phyloP scores from a whole-genome alignment of 2,888 invertebrate genomes.

The Choristoneura rosaceana region DNA sequence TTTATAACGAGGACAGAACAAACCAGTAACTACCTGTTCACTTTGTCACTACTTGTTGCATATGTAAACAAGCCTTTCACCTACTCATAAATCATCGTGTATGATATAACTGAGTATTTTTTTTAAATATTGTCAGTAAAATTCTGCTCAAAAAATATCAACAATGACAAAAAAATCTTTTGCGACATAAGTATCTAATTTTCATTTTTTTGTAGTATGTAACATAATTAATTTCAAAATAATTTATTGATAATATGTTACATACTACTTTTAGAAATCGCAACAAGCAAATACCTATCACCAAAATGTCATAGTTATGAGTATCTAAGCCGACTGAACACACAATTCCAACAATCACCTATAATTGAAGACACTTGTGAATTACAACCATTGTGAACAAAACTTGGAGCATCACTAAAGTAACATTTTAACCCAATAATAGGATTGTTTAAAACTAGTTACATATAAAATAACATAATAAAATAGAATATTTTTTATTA shows the following conservation, averaged over 20 bases:
- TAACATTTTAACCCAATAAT: background rate
- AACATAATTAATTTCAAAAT: too few relatives aligned
- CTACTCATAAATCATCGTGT: background rate
- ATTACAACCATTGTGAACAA: background rate
- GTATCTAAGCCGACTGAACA: background rate
- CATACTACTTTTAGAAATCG: background rate
- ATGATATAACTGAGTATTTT: too few relatives aligned
- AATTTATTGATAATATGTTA: background rate
- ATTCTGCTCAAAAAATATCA: too few relatives aligned
- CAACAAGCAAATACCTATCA: background rate
- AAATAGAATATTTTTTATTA: background rate
- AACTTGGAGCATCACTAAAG: background rate
- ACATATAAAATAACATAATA: background rate
- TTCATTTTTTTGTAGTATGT: too few relatives aligned
- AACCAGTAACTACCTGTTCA: constrained; percentile 1
- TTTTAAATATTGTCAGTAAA: too few relatives aligned
- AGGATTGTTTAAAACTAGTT: background rate
- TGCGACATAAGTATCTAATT: too few relatives aligned
- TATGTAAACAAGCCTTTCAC: constrained; percentile 19
- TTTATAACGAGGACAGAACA: constrained; percentile 3
- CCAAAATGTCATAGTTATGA: background rate
- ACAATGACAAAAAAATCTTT: too few relatives aligned
- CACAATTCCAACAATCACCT: background rate
- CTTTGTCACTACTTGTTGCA: background rate
- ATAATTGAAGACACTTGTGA: constrained; percentile 1